phyloP scores from a whole-genome alignment of 2,113 vertebrate species.

The Sinosuthora webbiana region DNA sequence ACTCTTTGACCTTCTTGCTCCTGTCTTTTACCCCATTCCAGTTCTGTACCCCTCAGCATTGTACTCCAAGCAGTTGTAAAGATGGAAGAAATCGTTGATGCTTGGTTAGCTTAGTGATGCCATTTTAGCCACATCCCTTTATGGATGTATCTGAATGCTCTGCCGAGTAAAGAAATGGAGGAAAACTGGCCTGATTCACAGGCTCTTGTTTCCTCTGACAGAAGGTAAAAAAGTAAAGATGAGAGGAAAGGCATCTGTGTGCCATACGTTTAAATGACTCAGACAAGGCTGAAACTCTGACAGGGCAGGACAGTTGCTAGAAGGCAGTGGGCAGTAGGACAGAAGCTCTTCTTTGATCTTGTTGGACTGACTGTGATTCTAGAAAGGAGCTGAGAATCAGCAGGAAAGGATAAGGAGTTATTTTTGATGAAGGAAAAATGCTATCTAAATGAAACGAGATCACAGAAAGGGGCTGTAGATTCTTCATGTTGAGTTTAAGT shows the following conservation, averaged over 20 bases:
- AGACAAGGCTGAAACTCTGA: neutral
- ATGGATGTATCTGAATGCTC: neutral
- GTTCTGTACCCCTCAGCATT: neutral
- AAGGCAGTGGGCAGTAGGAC: neutral
- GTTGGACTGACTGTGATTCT: neutral
- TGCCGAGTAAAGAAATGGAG: neutral
- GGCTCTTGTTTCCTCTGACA: neutral
- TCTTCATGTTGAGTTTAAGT: neutral
- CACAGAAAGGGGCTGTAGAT: neutral
- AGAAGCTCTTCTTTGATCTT: neutral
- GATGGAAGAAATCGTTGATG: neutral
- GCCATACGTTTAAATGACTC: neutral
- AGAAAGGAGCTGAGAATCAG: neutral
- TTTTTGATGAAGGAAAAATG: neutral
- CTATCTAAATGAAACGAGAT: neutral
- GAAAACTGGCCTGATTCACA: neutral
- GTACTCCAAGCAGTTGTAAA: neutral
- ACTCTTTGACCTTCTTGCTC: neutral
- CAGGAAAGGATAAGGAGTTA: neutral
- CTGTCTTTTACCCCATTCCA: neutral
- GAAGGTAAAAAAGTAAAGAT: neutral
- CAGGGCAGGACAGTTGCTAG: neutral
- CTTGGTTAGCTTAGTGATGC: neutral
- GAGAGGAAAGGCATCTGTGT: neutral
- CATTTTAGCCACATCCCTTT: neutral